Evolutionary conservation across 2,888 invertebrate species (phyloP).

Genomic region (Eupelmus urozonus): DNA sequence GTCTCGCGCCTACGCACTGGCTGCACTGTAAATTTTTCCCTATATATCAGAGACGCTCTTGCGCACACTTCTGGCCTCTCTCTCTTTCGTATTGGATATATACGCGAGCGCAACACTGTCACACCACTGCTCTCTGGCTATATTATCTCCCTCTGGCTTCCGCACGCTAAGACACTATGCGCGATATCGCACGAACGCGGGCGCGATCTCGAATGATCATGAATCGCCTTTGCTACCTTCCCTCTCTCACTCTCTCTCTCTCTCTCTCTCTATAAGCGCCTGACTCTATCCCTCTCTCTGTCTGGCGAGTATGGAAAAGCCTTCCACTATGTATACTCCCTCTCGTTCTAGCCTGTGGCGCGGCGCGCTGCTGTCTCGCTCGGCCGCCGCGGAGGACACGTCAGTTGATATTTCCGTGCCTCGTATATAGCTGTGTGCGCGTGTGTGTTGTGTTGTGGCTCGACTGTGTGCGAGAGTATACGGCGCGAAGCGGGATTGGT

Average conservation of each 20-base stretch:
- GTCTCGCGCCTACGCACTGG: not conserved
- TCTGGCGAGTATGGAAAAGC: too few species aligned
- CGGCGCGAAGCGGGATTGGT: slow-evolving; percentile 40
- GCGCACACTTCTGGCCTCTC: too few species aligned
- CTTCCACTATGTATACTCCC: slow-evolving; percentile 26
- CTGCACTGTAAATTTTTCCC: not conserved
- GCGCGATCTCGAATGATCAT: slow-evolving; percentile 67
- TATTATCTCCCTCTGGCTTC: not conserved
- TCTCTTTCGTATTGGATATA: not conserved
- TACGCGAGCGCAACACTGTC: not conserved
- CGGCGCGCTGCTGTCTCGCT: slow-evolving; percentile 62
- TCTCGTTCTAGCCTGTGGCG: slow-evolving; percentile 17
- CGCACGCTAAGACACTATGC: not conserved
- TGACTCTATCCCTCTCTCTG: too few species aligned
- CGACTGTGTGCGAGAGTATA: not conserved
- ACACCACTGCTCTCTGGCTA: not conserved
- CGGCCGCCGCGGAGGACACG: too few species aligned
- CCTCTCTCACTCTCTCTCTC: too few species aligned
- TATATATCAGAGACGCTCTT: too few species aligned
- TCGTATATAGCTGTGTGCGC: too few species aligned
- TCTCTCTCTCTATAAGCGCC: too few species aligned
- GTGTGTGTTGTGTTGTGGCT: too few species aligned
- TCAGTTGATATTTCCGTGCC: slow-evolving; percentile 74
- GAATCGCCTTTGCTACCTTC: slow-evolving; percentile 70
- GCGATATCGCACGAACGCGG: not conserved